Percentiles rank a stretch among this genome's conserved stretches.
Conservation (phyloP, 2,888 invertebrate genomes). For the Temnothorax unifasciatus region DNA sequence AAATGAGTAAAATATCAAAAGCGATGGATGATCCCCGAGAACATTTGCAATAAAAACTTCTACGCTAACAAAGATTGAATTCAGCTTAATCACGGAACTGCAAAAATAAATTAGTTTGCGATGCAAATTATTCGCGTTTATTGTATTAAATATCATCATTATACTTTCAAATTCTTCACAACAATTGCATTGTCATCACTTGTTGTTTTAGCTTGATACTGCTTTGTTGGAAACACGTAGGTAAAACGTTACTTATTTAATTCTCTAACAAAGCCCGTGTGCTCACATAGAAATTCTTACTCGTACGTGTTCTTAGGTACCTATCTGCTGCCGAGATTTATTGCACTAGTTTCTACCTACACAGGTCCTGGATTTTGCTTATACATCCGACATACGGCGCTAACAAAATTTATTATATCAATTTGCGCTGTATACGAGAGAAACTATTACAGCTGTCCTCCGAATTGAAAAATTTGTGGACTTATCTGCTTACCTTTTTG, state of each 20-base stretch:
- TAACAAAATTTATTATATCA: constrained; percentile 10
- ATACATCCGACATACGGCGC: background rate
- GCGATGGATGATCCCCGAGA: background rate
- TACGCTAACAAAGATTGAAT: background rate
- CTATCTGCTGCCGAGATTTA: background rate
- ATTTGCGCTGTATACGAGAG: background rate
- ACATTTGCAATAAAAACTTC: background rate
- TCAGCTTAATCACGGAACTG: background rate
- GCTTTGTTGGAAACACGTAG: background rate
- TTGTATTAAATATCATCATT: constrained; percentile 20
- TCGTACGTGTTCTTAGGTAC: background rate
- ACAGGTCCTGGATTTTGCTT: background rate
- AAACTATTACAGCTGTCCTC: background rate
- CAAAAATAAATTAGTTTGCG: background rate
- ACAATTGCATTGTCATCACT: background rate
- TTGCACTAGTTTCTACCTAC: background rate
- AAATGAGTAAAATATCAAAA: background rate
- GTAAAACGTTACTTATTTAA: background rate
- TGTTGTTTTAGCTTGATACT: background rate
- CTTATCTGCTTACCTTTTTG: background rate
- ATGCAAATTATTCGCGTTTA: constrained; percentile 6
- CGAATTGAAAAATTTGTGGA: background rate
- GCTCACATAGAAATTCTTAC: background rate
- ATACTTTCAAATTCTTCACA: constrained; percentile 17
- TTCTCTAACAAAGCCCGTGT: background rate